These are phyloP conservation scores for Theocolax elegans DNA, from an alignment of 1,140 invertebrate genomes.

Conservation along the genomic window DNA sequence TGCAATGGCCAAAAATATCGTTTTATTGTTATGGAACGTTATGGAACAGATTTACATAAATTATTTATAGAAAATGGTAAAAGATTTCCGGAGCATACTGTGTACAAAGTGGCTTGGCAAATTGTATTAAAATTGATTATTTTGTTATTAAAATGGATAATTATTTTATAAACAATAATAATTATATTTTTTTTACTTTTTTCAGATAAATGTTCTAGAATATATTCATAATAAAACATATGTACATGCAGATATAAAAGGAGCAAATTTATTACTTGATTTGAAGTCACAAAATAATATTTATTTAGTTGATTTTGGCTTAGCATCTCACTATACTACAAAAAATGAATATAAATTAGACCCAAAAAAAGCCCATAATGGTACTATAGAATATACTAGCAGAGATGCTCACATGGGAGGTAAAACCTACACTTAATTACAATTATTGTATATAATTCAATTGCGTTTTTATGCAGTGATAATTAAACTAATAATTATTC, in stretches of 20 bases:
- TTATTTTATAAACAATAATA: background rate
- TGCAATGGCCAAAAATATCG: constrained; percentile 82
- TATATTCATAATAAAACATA: constrained; percentile 89
- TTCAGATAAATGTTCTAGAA: constrained; percentile 83
- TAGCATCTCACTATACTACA: constrained; percentile 81
- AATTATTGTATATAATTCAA: background rate
- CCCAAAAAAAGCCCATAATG: constrained; percentile 92
- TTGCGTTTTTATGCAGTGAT: constrained; percentile 33
- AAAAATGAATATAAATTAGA: constrained; percentile 85
- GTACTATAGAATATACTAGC: constrained; percentile 94
- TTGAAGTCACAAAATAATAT: constrained; percentile 78
- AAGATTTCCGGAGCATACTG: constrained; percentile 77
- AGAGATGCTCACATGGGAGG: constrained; percentile 89
- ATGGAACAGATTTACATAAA: constrained; percentile 89
- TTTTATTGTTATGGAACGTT: constrained; percentile 92
- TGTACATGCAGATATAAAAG: constrained; percentile 94
- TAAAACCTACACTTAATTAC: constrained; percentile 48
- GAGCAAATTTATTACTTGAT: constrained; percentile 87
- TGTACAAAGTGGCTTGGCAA: constrained; percentile 85
- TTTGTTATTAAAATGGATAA: background rate
- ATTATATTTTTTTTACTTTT: constrained; percentile 1
- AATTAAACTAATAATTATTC: no score
- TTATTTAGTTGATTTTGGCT: constrained; percentile 94
- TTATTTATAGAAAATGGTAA: constrained; percentile 78
- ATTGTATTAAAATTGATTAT: constrained; percentile 74